These are phyloP conservation scores for Ibidorhyncha struthersii DNA, from an alignment of 2,113 vertebrate species.

Conservation along the genomic window DNA sequence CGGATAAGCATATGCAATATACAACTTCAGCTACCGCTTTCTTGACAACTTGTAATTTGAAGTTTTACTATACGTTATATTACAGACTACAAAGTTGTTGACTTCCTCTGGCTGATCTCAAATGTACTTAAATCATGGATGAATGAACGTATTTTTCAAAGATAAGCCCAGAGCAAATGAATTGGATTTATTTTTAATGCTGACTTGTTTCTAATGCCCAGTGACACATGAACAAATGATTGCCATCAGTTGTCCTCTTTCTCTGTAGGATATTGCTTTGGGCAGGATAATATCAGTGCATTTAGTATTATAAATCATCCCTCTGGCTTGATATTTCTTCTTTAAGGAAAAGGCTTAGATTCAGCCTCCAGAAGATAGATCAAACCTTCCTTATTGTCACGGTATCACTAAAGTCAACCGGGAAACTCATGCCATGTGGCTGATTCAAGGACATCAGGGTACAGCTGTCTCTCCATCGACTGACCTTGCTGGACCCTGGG, in stretches of 20 bases:
- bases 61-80: not conserved
- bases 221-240: conserved; percentile 50
- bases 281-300: conserved; percentile 3
- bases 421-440: rapidly evolving
- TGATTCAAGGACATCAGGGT: not conserved
- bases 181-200: conserved; percentile 59
- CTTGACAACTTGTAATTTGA: not conserved
- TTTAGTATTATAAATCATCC: conserved; percentile 34
- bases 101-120: not conserved
- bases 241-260: conserved; percentile 35
- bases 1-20: not conserved
- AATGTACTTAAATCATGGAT: conserved; percentile 11
- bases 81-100: not conserved
- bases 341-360: not conserved
- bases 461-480: rapidly evolving
- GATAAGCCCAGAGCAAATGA: conserved; percentile 61
- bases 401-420: not conserved
- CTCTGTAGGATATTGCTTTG: conserved; percentile 19
- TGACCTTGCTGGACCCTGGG: rapidly evolving
- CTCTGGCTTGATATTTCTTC: not conserved
- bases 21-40: not conserved
- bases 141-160: conserved; percentile 31
- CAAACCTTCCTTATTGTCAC: not conserved
- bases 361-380: not conserved
- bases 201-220: conserved; percentile 41